Evolutionary conservation across 2,888 invertebrate genomes (phyloP), one percentile per base, ranked within the genome.

Genomic region (Brachynemurus nebulosus): DNA sequence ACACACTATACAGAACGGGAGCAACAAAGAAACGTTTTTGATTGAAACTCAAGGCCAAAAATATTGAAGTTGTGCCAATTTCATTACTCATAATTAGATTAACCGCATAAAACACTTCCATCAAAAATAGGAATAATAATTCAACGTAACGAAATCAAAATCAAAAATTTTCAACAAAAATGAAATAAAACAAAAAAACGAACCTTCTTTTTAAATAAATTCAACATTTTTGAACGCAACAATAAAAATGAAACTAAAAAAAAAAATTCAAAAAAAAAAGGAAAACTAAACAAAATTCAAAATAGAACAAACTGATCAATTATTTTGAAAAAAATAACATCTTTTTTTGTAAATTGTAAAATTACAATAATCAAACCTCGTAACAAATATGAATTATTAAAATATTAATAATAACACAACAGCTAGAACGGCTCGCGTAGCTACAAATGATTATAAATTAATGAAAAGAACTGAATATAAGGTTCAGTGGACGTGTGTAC

Each of bases 131-230:
- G n/a, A n/a, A n/a, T n/a, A n/a, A n/a, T n/a, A n/a, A n/a, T n/a
- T n/a, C n/a, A n/a, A n/a, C n/a, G n/a, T n/a, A n/a, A n/a, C n/a
- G n/a, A n/a, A n/a, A n/a, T n/a, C n/a, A n/a, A n/a, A n/a, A n/a
- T n/a, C n/a, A n/a, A 30, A 30, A 30, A 30, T 23, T 23, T 23
- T 6, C 9, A 23, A 7, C 23, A 7, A 6, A 9, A 23, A 23
- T 23, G 6, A n/a, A 9, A 11, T 30, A 12, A n/a, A n/a, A n/a
- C n/a, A n/a, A n/a, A n/a, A n/a, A n/a, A n/a, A n/a, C n/a, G n/a
- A n/a, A 30, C 30, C 30, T 30, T 30, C 30, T 11, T 30, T 30
- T 30, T 30, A 30, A 30, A 30, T 11, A 30, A 30, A 30, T n/a
- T 30, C 14, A 30, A 30, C 30, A 30, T 30, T 4, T 5, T 30